Evolutionary conservation across 2,888 invertebrate species (phyloP), one percentile per base, ranked within the genome.

Genomic region (Nephrotoma flavescens): DNA sequence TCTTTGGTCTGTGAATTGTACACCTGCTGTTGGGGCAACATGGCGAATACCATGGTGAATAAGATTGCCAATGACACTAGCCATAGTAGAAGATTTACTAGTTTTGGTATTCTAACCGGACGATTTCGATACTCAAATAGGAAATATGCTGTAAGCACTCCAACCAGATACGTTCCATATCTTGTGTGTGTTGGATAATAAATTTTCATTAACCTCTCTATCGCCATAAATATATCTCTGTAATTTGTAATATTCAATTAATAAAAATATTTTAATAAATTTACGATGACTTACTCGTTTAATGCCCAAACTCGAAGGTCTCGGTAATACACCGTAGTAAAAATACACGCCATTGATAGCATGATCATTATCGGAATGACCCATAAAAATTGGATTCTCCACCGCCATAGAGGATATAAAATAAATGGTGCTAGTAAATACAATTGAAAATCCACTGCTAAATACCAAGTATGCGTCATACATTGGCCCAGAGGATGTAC

Each of bases 391-490:
- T 86, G 41, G 15, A 42, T 52, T 41, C 19, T 42, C 86, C 86
- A 86, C 42, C 57, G 57, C 86, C 86, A 86, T 0, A 92, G 88
- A 2, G 91, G 90, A 86, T 90, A 90, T 42, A 93, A 89, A 31
- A 93, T 89, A 6, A 92, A 86, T 2, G 92, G 92, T 1, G 92
- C 91, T 52, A 92, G 86, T 88, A 91, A 89, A 88, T 91, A 92
- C 45, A 93, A 89, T 88, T 93, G 93, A 90, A 92, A 92, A 87
- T 93, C 93, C 7, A 92, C 91, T 2, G 92, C 90, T 11, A 93
- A 88, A 88, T 92, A 93, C 93, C 93, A 93, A 0, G 92, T 90
- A 88, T 92, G 92, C 52, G 89, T 89, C 86, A 94, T 89, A 89
- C 94, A 94, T 92, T 31, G 31, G 31, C 31, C 88, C 85, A 9